Evolutionary conservation across 2,113 vertebrate genomes (phyloP).

Genomic region (Hassar affinis): DNA sequence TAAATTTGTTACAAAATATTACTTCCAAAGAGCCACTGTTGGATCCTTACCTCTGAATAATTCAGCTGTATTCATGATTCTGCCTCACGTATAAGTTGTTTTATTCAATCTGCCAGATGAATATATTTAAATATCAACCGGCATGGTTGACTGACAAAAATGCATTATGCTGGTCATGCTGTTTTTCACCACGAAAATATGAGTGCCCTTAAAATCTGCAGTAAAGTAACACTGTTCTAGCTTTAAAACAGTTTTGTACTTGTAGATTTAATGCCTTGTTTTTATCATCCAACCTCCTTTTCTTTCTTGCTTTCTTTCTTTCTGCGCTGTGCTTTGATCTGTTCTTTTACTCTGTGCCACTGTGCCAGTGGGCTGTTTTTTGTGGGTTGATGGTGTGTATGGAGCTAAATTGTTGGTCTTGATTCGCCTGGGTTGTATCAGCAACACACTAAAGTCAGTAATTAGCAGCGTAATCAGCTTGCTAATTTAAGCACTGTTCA

Average conservation of each 20-base stretch:
- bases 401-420: slow-evolving; percentile 70
- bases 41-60: slow-evolving; percentile 8
- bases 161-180: slow-evolving; percentile 20
- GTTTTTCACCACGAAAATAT: neutral
- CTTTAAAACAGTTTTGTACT: neutral
- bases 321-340: neutral
- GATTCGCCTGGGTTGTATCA: slow-evolving; percentile 76
- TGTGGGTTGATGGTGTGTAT: slow-evolving; percentile 63
- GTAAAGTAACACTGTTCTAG: neutral
- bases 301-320: neutral
- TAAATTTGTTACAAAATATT: slow-evolving; percentile 13
- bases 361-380: slow-evolving; percentile 69
- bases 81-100: slow-evolving; percentile 20
- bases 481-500: slow-evolving; percentile 73
- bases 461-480: slow-evolving; percentile 82
- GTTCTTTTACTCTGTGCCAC: neutral
- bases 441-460: slow-evolving; percentile 73
- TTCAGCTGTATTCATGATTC: slow-evolving; percentile 18
- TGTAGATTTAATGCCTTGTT: too few species aligned
- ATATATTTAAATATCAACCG: slow-evolving; percentile 22
- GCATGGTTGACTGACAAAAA: slow-evolving; percentile 13
- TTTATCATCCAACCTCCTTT: neutral
- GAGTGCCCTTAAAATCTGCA: neutral
- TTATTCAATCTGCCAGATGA: slow-evolving; percentile 28
- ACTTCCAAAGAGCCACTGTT: neutral